These are phyloP conservation scores for Eristalinus sepulchralis DNA, from an alignment of 2,888 invertebrate species.

Conservation along the genomic window DNA sequence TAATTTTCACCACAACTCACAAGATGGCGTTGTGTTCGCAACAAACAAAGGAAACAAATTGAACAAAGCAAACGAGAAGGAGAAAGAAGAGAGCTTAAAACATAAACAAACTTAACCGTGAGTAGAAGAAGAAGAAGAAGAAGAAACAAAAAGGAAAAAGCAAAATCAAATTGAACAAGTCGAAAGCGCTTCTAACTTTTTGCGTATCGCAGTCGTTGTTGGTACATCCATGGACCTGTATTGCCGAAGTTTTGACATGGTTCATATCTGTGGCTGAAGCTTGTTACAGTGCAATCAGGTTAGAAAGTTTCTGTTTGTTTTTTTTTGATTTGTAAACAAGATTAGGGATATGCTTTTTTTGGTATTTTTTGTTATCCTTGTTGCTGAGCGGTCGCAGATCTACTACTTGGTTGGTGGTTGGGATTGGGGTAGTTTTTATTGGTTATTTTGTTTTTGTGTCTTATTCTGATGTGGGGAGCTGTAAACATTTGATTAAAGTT, in stretches of 20 bases:
- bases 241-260: constrained; percentile 89
- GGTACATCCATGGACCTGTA: constrained; percentile 86
- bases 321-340: constrained; percentile 27
- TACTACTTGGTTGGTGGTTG: constrained; percentile 10
- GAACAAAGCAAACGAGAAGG: not conserved
- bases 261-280: constrained; percentile 82
- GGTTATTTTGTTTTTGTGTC: constrained; percentile 26
- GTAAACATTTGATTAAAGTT: constrained; percentile 57
- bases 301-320: constrained; percentile 32
- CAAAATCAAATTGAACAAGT: not conserved
- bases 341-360: constrained; percentile 16
- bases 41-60: constrained; percentile 1
- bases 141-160: constrained; percentile 17
- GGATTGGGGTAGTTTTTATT: not conserved
- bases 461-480: constrained; percentile 45
- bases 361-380: not conserved
- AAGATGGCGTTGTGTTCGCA: constrained; percentile 1
- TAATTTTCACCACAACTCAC: constrained; percentile 36
- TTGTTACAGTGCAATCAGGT: constrained; percentile 60
- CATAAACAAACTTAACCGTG: not conserved
- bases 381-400: constrained; percentile 2
- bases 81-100: not conserved
- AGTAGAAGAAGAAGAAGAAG: not conserved
- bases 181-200: constrained; percentile 77
- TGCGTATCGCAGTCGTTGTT: constrained; percentile 78